Evolutionary conservation across 1,140 invertebrate species (phyloP), one percentile per base, ranked within the genome.

Genomic region (Anastrepha ludens): DNA sequence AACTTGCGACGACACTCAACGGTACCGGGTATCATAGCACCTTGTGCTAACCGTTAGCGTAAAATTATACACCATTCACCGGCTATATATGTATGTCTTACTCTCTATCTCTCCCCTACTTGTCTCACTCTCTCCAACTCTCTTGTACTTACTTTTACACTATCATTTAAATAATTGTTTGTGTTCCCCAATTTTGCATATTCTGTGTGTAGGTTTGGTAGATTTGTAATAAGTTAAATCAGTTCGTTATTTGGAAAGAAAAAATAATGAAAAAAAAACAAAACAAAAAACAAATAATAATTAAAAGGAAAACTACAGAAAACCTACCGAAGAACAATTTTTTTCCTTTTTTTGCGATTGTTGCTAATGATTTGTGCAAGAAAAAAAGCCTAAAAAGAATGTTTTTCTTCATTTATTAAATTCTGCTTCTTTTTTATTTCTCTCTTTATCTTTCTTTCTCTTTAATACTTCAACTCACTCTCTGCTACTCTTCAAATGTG

Each of bases 221-320:
- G 44, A n/a, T 65, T 41, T 8, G 65, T n/a, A 88, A 88, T 88
- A 88, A 88, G 87, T 86, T 86, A 88, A 88, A 88, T 88, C 87
- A 88, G 87, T 88, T 86, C 39, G 50, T 59, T 60, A 62, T 64
- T 86, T 88, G 50, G n/a, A 11, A 67, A 60, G 29, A 50, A 20
- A 44, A 87, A 65, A 47, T 47, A 47, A 17, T 74, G 7, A 29
- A 81, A 81, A 9, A 9, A 55, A 81, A 55, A 29, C 29, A 39
- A 29, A 39, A 29, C 29, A 7, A 39, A 67, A 67, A 67, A 67
- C 2, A 64, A 64, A 64, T 17, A 64, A 64, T 13, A 13, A 13
- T 64, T 13, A 17, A 41, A 74, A 50, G 9, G 4, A 20, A 20
- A 20, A 55, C 17, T 81, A 11, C 13, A 62, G 60, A 15, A 62